Conservation (phyloP, 1,140 invertebrate species). For the Drosophila malerkotliana region DNA sequence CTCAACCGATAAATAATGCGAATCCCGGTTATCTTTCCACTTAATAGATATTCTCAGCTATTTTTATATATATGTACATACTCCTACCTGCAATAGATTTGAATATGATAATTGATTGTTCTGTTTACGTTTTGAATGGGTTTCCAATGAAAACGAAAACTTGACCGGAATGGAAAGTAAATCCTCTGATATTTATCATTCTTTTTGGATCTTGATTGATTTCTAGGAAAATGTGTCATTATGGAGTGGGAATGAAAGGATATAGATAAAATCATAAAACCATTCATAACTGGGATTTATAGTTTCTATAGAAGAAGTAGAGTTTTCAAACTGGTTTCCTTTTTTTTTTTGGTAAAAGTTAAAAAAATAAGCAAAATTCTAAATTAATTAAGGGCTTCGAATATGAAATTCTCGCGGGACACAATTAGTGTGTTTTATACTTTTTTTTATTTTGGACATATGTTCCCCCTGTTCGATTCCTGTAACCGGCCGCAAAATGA, state of each 20-base stretch:
- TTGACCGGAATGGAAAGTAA: conserved; percentile 29
- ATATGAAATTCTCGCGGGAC: conserved; percentile 54
- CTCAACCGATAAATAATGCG: conserved; percentile 45
- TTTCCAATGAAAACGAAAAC: conserved; percentile 33
- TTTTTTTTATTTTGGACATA: conserved; percentile 60
- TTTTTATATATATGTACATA: conserved; percentile 40
- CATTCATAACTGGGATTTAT: conserved; percentile 3
- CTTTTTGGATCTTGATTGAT: conserved; percentile 52
- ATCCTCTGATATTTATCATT: conserved; percentile 60
- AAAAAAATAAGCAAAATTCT: conserved; percentile 35
- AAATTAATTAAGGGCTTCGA: conserved; percentile 23
- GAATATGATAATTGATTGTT: conserved; percentile 39
- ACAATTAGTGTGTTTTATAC: conserved; percentile 63
- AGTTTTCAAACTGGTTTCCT: conserved; percentile 6
- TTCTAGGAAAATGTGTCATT: conserved; percentile 25
- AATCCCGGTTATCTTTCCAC: conserved; percentile 42
- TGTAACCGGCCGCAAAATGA: conserved; percentile 64
- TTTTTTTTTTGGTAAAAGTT: conserved; percentile 18
- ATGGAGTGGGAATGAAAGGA: conserved; percentile 7
- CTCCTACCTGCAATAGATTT: conserved; percentile 24
- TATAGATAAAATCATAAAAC: conserved; percentile 23
- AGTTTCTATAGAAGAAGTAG: background rate
- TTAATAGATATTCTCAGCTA: conserved; percentile 43
- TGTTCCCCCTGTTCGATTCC: conserved; percentile 30
- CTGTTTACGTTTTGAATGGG: conserved; percentile 34